Conservation (phyloP, 2,797 vertebrate genomes). For the Pogonophryne albipinna region DNA sequence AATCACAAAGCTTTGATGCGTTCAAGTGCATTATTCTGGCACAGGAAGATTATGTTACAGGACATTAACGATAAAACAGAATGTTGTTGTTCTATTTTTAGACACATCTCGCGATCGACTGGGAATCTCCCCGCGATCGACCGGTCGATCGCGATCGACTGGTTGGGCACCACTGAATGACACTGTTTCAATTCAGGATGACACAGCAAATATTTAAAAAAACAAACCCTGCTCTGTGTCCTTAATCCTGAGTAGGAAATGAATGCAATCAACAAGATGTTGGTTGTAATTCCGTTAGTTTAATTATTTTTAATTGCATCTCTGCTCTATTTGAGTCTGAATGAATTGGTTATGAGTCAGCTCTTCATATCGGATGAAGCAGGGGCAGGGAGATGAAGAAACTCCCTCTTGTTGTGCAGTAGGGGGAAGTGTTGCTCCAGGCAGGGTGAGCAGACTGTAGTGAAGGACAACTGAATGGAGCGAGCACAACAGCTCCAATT, state of each 20-base stretch:
- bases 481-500: slow-evolving; percentile 57
- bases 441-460: neutral
- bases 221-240: neutral
- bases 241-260: neutral
- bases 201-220: slow-evolving; percentile 50
- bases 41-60: too few species aligned
- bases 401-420: slow-evolving; percentile 49
- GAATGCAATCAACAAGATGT: neutral
- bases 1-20: too few species aligned
- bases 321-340: slow-evolving; percentile 35
- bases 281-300: slow-evolving; percentile 9
- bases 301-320: slow-evolving; percentile 23
- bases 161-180: too few species aligned
- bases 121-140: too few species aligned
- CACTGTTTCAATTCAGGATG: slow-evolving; percentile 28
- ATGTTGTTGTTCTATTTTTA: too few species aligned
- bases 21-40: too few species aligned
- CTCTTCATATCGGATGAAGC: slow-evolving; percentile 53
- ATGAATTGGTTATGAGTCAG: slow-evolving; percentile 75
- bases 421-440: slow-evolving; percentile 84
- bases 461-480: slow-evolving; percentile 60
- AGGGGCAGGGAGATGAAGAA: neutral
- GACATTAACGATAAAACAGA: too few species aligned
- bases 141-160: too few species aligned
- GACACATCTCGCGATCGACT: too few species aligned